These are phyloP conservation scores for Ylistrum balloti DNA, from an alignment of 1,140 invertebrate species.

Conservation along the genomic window DNA sequence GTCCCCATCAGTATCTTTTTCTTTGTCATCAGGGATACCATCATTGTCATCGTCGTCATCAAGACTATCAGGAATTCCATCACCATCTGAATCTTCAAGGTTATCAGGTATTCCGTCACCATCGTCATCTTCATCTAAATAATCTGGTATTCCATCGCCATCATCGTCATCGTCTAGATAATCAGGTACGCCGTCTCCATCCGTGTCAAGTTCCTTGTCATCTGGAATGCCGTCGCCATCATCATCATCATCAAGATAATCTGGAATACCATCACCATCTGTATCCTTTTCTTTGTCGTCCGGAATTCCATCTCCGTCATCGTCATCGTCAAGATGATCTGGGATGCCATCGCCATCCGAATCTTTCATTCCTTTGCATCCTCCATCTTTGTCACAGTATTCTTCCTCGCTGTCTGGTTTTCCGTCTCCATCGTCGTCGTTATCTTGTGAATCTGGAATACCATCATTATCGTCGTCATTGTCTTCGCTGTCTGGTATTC, in stretches of 20 bases:
- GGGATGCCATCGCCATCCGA: conserved; percentile 80
- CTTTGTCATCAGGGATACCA: conserved; percentile 70
- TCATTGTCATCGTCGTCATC: conserved; percentile 73
- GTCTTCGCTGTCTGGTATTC: conserved; percentile 76
- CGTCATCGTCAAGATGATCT: conserved; percentile 78
- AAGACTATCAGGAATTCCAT: conserved; percentile 72
- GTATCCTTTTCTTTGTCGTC: conserved; percentile 72
- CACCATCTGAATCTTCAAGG: conserved; percentile 68
- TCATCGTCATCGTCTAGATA: conserved; percentile 73
- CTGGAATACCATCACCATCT: conserved; percentile 78
- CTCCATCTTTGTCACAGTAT: conserved; percentile 74
- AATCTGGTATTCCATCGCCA: conserved; percentile 73
- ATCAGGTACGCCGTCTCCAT: conserved; percentile 77
- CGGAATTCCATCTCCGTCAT: conserved; percentile 78
- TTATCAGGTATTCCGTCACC: conserved; percentile 78
- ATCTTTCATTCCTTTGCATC: conserved; percentile 73
- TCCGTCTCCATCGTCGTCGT: conserved; percentile 80
- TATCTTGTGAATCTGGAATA: conserved; percentile 78
- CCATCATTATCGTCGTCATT: conserved; percentile 75
- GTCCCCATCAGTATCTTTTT: conserved; percentile 75
- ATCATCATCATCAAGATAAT: conserved; percentile 74
- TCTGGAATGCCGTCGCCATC: conserved; percentile 78
- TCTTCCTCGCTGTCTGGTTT: conserved; percentile 76
- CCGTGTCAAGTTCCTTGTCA: conserved; percentile 69
- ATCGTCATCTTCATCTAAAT: conserved; percentile 72